A percentile compares a stretch with the other conserved stretches of the same genome.
Conservation (phyloP, 2,888 invertebrate species). For the Aquatica leii region DNA sequence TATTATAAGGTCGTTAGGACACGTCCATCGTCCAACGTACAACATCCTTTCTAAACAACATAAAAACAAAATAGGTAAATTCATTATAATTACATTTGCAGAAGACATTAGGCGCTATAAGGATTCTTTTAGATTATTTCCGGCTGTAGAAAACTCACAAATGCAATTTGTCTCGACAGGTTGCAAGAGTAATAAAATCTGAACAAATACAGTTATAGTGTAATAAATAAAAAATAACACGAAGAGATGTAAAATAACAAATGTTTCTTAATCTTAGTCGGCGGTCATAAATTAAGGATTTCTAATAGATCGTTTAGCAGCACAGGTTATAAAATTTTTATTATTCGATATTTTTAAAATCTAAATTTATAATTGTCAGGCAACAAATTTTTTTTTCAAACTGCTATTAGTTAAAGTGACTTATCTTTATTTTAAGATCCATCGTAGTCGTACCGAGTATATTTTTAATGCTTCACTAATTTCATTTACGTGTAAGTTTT, state of each 20-base stretch:
- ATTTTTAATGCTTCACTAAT: too few species aligned
- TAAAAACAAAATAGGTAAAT: constrained; percentile 29
- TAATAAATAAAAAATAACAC: constrained; percentile 12
- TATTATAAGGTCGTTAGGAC: too few species aligned
- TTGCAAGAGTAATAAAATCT: constrained; percentile 18
- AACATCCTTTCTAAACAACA: neutral
- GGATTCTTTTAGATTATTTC: constrained; percentile 43
- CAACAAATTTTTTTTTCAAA: too few species aligned
- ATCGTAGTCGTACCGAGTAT: too few species aligned
- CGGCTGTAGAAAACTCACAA: constrained; percentile 44
- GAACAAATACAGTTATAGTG: constrained; percentile 9
- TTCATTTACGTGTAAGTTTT: too few species aligned
- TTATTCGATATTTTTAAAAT: constrained; percentile 8
- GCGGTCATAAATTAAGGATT: constrained; percentile 2
- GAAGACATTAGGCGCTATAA: constrained; percentile 35
- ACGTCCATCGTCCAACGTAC: neutral
- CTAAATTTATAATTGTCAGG: neutral
- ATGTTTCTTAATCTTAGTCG: constrained; percentile 1
- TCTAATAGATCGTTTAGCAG: constrained; percentile 5
- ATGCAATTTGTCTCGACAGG: constrained; percentile 43
- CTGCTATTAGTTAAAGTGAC: too few species aligned
- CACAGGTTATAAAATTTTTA: constrained; percentile 8
- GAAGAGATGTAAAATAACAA: constrained; percentile 7
- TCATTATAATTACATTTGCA: constrained; percentile 40
- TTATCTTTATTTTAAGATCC: too few species aligned